These are phyloP conservation scores for Leptarthrus brevirostris DNA, from an alignment of 2,888 invertebrate species.

Conservation along the genomic window DNA sequence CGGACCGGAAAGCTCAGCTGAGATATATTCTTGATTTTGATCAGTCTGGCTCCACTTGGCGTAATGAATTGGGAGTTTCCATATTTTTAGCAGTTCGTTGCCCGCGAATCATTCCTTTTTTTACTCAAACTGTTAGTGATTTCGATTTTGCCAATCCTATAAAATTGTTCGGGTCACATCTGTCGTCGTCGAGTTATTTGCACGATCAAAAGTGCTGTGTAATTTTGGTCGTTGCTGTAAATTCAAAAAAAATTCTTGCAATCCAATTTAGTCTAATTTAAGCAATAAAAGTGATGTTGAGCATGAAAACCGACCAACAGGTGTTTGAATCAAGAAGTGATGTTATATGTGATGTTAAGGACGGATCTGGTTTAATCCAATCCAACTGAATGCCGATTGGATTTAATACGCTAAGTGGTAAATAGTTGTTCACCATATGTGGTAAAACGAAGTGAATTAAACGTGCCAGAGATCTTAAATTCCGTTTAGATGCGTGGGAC, in stretches of 20 bases:
- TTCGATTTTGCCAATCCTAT: conserved; percentile 28
- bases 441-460: conserved; percentile 13
- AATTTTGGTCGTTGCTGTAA: conserved; percentile 16
- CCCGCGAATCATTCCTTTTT: conserved; percentile 28
- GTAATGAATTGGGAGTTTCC: conserved; percentile 34
- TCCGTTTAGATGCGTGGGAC: conserved; percentile 10
- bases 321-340: conserved; percentile 28
- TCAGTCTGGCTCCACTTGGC: conserved; percentile 28
- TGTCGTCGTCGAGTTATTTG: conserved; percentile 15
- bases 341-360: not conserved
- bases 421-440: conserved; percentile 15
- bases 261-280: conserved; percentile 5
- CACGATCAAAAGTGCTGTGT: conserved; percentile 16
- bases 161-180: conserved; percentile 11
- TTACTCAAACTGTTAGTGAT: not conserved
- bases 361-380: conserved; percentile 7
- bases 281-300: conserved; percentile 5
- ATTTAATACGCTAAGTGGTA: conserved; percentile 31
- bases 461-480: conserved; percentile 20
- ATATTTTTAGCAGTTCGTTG: conserved; percentile 47
- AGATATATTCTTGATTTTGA: conserved; percentile 21
- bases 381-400: conserved; percentile 6
- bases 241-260: conserved; percentile 4
- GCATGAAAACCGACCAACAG: conserved; percentile 20
- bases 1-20: conserved; percentile 26